phyloP scores from a whole-genome alignment of 2,888 invertebrate genomes.

The Caenorhabditis doughertyi region DNA sequence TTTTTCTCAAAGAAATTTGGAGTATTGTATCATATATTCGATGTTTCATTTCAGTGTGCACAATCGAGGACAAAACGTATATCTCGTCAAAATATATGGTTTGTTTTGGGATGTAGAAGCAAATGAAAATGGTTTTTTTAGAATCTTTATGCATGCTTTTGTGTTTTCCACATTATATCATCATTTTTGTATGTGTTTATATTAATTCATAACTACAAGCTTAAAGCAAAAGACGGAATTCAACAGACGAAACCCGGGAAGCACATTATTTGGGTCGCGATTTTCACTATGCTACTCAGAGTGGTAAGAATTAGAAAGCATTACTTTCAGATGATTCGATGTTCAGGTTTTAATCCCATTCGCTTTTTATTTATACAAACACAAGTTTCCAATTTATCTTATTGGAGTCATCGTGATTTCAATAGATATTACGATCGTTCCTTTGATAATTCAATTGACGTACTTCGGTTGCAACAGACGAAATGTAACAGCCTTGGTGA shows the following conservation, averaged over 20 bases:
- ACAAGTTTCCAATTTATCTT: not conserved
- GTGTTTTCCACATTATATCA: too few relatives aligned
- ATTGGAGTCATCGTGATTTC: too few relatives aligned
- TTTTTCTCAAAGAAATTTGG: not conserved
- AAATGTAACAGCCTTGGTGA: not conserved
- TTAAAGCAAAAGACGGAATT: too few relatives aligned
- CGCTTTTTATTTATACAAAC: not conserved
- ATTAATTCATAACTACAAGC: too few relatives aligned
- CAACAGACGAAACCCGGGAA: too few relatives aligned
- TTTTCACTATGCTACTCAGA: not conserved
- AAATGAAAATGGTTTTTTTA: too few relatives aligned
- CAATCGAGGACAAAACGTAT: too few relatives aligned
- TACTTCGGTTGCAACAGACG: slow-evolving; percentile 8
- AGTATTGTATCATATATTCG: not conserved
- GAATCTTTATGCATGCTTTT: too few relatives aligned
- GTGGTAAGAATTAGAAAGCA: not conserved
- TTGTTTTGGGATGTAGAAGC: too few relatives aligned
- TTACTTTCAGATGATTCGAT: not conserved
- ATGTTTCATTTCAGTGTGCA: not conserved
- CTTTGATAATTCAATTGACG: not conserved
- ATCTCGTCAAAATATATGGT: not conserved
- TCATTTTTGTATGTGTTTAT: too few relatives aligned
- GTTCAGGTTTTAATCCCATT: not conserved
- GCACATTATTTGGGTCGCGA: too few relatives aligned
- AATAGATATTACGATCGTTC: not conserved